Evolutionary conservation across 1,140 invertebrate genomes (phyloP).

Genomic region (Calephelis virginiensis): DNA sequence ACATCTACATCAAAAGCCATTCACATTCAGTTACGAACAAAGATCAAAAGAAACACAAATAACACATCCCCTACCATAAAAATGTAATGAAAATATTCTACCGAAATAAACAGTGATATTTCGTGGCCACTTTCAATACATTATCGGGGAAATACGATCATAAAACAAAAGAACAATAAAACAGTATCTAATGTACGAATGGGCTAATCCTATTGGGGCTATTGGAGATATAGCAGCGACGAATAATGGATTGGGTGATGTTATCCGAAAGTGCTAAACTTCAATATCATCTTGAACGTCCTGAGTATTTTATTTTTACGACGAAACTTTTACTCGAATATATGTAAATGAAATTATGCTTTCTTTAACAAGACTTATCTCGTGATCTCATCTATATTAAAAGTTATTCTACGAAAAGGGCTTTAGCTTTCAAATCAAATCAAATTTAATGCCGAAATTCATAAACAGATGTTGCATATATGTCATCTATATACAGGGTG

Average conservation of each 20-base stretch:
- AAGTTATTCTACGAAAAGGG: background rate
- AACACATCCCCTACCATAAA: conserved; percentile 6
- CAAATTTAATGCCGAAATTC: no score
- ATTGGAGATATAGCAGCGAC: conserved; percentile 49
- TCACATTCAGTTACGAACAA: background rate
- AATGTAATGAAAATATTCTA: conserved; percentile 20
- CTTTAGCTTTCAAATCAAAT: no score
- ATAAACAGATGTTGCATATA: background rate
- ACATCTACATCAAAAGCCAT: conserved; percentile 1
- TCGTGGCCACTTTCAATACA: conserved; percentile 48
- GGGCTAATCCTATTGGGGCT: conserved; percentile 51
- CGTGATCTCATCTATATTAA: background rate
- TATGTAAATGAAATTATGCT: conserved; percentile 19
- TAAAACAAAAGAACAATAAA: conserved; percentile 63
- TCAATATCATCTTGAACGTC: conserved; percentile 28
- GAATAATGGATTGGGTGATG: conserved; percentile 58
- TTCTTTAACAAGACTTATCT: background rate
- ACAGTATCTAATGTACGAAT: conserved; percentile 50
- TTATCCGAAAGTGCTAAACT: conserved; percentile 42
- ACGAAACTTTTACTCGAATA: conserved; percentile 22
- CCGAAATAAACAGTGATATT: conserved; percentile 32
- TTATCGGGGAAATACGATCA: conserved; percentile 50
- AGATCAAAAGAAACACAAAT: background rate
- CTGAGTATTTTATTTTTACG: conserved; percentile 20
- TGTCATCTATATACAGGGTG: background rate